Percentiles rank a stretch among this genome's conserved stretches.
These are phyloP conservation scores for Trypoxylus dichotomus DNA, from an alignment of 1,140 invertebrate species.

Conservation along the genomic window DNA sequence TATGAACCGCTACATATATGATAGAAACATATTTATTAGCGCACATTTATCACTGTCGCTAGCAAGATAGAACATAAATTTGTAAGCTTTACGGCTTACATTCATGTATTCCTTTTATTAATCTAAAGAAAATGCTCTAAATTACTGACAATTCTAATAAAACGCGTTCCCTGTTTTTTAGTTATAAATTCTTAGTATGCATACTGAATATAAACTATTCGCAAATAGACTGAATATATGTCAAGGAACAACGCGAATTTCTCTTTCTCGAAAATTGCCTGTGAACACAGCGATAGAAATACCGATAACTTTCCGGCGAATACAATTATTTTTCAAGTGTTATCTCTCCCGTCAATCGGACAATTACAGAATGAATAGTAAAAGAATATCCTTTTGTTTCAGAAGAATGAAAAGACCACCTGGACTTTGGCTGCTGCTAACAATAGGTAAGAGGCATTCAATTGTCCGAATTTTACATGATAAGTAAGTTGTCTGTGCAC, in stretches of 20 bases:
- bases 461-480: neutral
- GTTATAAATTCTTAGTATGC: too few species aligned
- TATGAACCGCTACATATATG: too few species aligned
- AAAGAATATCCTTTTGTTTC: conserved; percentile 40
- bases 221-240: neutral
- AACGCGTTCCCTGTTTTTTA: too few species aligned
- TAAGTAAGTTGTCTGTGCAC: too few species aligned
- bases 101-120: too few species aligned
- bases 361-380: conserved; percentile 5
- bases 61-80: too few species aligned
- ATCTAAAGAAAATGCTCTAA: too few species aligned
- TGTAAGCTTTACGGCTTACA: too few species aligned
- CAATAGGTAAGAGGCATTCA: conserved; percentile 45
- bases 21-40: too few species aligned
- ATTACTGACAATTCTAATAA: too few species aligned
- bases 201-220: neutral
- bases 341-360: conserved; percentile 1
- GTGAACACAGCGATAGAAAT: conserved; percentile 12
- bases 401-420: conserved; percentile 51
- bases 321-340: neutral
- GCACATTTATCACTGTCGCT: too few species aligned
- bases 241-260: neutral
- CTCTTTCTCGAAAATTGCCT: neutral
- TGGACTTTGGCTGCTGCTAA: conserved; percentile 50
- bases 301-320: neutral